Evolutionary conservation across 2,797 vertebrate species (phyloP), one percentile per base, ranked within the genome.

Genomic region (Megaceryle alcyon): DNA sequence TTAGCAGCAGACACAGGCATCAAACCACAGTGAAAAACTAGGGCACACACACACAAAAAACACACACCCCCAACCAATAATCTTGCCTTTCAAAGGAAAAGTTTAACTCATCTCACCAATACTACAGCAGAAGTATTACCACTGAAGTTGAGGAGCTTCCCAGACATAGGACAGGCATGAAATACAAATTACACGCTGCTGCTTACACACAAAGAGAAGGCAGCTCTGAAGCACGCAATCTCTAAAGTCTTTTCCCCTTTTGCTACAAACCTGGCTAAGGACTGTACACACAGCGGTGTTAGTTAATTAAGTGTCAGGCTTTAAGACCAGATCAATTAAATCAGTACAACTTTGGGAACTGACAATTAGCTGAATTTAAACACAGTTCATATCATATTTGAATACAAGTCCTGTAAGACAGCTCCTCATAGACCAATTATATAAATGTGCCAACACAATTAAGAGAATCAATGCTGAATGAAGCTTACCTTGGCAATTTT

Each of bases 401-500:
- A 76, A 88, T 25, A 16, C 0, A 92, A 92, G 63, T 44, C 68
- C 66, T 85, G 84, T 35, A 73, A 53, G 78, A 70, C 56, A 70
- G 25, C 53, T 80, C 78, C 86, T 90, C 28, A 28, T 1, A 1
- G 81, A 86, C 71, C 60, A 84, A 81, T 78, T 88, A 84, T 1
- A 1, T 17, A 84, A 84, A 80, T 71, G 82, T 44, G 61, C 69
- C 80, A 90, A 82, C 93, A 94, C 63, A 76, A 29, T 71, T 37
- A 71, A 68, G n/a, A 95, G 26, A 82, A 92, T 60, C 81, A 79
- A 82, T 46, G 71, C 81, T 71, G 83, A 94, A 77, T 2, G 4
- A 84, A 90, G 78, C 83, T 95, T 90, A 95, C 81, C 93, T 96
- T 80, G 28, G 61, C 17, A 84, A 88, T 68, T 53, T 79, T 73